Evolutionary conservation across 2,113 vertebrate species (phyloP), one percentile per base, ranked within the genome.

Genomic region (Actenoides hombroni): DNA sequence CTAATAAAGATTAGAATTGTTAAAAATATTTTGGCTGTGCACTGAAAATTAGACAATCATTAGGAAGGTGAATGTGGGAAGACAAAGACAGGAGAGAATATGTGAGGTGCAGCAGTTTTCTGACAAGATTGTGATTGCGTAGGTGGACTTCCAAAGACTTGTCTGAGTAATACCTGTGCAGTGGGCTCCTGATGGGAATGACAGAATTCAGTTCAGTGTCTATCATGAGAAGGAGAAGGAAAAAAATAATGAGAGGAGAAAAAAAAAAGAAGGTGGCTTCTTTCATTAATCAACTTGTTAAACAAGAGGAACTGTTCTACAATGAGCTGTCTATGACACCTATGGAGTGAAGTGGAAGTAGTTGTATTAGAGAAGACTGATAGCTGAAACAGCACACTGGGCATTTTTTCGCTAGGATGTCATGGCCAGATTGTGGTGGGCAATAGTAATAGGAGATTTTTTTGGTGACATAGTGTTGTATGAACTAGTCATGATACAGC

Each of bases 121-220:
- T 71, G 80, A 74, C 71, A 80, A 90, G 82, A 88, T 89, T 91
- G 28, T 75, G 59, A 86, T 85, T 85, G 63, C 0, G 51, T 81
- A 83, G 91, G 92, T 95, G 92, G 92, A 94, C 90, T 95, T 96
- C 77, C 56, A 86, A 92, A 97, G 64, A n/a, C 54, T 54, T 44
- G 10, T 78, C 56, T 90, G 89, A 97, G 39, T 91, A 90, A 87
- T 39, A 25, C 15, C 10, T 80, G n/a, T 67, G 37, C 69, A 59
- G 61, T 67, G 33, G 28, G 24, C 4, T 92, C 35, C 80, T 91
- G 90, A 57, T 80, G 88, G 65, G 83, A 96, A 81, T 84, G 95
- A 92, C 86, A 96, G 86, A 87, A 96, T 86, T 84, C 59, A 85
- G 64, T 60, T 94, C 63, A 53, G 42, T 68, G 35, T 68, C 90